Base-by-base conservation (phyloP, 2,888 invertebrate species). In the Thereva nobilitata region DNA sequence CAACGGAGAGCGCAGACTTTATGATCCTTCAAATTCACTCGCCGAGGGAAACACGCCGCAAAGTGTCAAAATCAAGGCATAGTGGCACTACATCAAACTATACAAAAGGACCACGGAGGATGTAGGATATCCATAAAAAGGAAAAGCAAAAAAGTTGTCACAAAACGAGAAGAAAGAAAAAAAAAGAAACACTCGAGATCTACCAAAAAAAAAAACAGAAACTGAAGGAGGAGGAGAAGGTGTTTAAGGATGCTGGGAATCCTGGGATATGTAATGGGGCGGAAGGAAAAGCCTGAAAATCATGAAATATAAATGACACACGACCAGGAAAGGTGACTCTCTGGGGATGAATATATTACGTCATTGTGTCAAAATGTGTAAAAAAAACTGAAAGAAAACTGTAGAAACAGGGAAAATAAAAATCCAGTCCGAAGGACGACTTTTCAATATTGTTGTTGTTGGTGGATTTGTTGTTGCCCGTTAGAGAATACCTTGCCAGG, bases 331-430 rank as follows among this genome's bases (percentile, higher is more conserved):
- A 74, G 75, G 76, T 71, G 73, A 70, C 70, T 78, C 78, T 74
- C 78, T 61, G 71, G 76, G 74, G 78, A 68, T 75, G 74, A 74
- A 78, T 79, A 75, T 77, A 79, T 79, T 78, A 78, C 73, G 73
- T 71, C 72, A 73, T 75, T 74, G 74, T 72, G 72, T 74, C 68
- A 69, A 72, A 71, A 69, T 66, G 68, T 44, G 52, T 53, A 56
- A 64, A 64, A 10, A 67, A 61, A 61, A 61, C 61, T 50, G 61
- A 61, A 61, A 49, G 50, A 61, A 47, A 59, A 34, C 53, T 38
- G 52, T 38, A 65, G 68, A 49, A 61, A 44, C 34, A 57, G 59
- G 52, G 50, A 59, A 50, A 40, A 34, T 38, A 35, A 59, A 57
- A 57, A 66, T 59, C 68, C 53, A 42, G 66, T 66, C 61, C 64